Evolutionary conservation across 1,140 invertebrate genomes (phyloP), one percentile per base, ranked within the genome.

Genomic region (Saccostrea glomerata): DNA sequence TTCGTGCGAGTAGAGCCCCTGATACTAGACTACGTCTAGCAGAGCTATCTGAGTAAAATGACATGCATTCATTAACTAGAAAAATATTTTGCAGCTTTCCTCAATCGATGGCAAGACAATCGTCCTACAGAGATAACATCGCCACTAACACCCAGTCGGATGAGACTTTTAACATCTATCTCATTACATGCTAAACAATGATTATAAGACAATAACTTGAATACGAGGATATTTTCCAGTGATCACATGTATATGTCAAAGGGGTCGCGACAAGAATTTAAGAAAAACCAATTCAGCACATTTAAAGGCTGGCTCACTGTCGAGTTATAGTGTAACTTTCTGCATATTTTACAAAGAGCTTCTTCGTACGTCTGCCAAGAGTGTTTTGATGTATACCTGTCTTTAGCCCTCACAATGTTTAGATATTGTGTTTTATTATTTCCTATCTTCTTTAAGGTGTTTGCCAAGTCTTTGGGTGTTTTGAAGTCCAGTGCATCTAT

Each of bases 341-440:
- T 47, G 47, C 84, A 85, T 17, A 60, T 58, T 23, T 54, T 40
- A 60, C 84, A 85, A 5, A 85, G 23, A 12, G 55, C 55, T n/a
- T 63, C 84, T 25, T 85, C 84, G 7, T 56, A 85, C 4, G 84
- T 85, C 47, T 17, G 55, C 47, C 36, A 56, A 12, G 55, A 85
- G 15, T 55, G 47, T 85, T 85, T 36, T 2, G 84, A 58, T 17
- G 55, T 63, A 63, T 60, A 85, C 25, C 30, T 40, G 20, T 85
- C 84, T 63, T 85, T 85, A 20, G 15, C 30, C 40, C 30, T 58
- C 58, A 85, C 13, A 17, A 60, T 56, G 17, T 63, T 20, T 30
- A 36, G 30, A 85, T 85, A 85, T 60, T 60, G 30, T 60, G 54
- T 63, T 63, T 85, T 85, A 85, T 85, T 60, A 23, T 54, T 56